Conservation (phyloP, 2,797 vertebrate genomes). For the Eulemur coronatus region DNA sequence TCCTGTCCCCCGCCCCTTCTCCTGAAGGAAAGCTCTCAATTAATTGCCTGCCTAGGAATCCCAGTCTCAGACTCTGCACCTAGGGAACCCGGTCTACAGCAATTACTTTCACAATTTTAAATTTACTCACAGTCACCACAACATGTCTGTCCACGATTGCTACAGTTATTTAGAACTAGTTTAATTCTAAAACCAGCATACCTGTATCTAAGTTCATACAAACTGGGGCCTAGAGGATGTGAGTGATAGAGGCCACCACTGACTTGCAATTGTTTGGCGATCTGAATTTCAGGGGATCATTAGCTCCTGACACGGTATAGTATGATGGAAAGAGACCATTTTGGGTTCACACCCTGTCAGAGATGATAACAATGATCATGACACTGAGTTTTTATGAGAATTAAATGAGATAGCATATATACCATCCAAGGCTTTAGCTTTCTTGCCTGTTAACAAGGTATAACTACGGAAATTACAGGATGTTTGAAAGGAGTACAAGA, state of each 20-base stretch:
- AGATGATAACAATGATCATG: neutral
- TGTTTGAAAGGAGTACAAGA: neutral
- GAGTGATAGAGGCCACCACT: neutral
- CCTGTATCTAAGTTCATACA: neutral
- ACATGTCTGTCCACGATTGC: neutral
- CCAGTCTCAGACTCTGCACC: neutral
- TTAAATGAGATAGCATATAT: neutral
- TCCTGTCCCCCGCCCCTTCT: neutral
- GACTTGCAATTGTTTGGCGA: neutral
- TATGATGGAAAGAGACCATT: neutral
- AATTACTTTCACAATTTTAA: neutral
- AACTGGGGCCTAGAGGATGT: neutral
- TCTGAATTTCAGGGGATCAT: neutral
- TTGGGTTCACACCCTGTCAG: neutral
- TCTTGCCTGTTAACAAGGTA: neutral
- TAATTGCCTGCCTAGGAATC: neutral
- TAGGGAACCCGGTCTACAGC: fast-evolving
- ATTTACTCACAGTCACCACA: neutral
- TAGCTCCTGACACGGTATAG: neutral
- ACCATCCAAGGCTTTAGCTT: neutral
- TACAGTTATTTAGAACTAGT: neutral
- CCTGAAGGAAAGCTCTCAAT: neutral
- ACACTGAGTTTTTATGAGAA: neutral
- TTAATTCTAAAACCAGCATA: neutral
- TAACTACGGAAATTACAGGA: neutral